A percentile compares a stretch with the other conserved stretches of the same genome.
Conservation (phyloP, 2,797 vertebrate species). For the Fistularia commersonii region DNA sequence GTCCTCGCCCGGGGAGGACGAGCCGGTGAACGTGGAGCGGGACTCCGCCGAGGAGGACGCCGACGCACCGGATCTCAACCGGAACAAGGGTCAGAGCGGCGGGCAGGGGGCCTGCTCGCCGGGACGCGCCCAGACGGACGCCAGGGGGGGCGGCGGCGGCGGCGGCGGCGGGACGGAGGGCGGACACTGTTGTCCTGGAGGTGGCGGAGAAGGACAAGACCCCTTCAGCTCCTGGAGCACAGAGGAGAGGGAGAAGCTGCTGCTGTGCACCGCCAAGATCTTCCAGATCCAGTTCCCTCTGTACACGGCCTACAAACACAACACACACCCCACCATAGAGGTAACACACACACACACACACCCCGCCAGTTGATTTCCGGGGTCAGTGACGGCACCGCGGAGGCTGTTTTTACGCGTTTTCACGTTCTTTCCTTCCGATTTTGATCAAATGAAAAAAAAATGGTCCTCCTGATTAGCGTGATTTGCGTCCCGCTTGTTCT, state of each 20-base stretch:
- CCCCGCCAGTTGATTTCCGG: not conserved
- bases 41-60: slow-evolving; percentile 85
- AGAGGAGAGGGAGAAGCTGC: slow-evolving; percentile 94
- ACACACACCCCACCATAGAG: slow-evolving; percentile 98
- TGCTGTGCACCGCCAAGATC: slow-evolving; percentile 97
- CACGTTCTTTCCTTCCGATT: too few relatives aligned
- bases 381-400: too few relatives aligned
- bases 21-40: slow-evolving; percentile 88
- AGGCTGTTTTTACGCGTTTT: too few relatives aligned
- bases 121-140: slow-evolving; percentile 74
- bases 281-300: slow-evolving; percentile 99
- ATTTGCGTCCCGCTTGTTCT: too few relatives aligned
- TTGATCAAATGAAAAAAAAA: too few relatives aligned
- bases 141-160: slow-evolving; percentile 46
- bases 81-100: slow-evolving; percentile 59
- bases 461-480: not conserved
- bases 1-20: slow-evolving; percentile 80
- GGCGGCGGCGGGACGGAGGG: too few relatives aligned
- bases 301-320: slow-evolving; percentile 99
- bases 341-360: slow-evolving; percentile 56
- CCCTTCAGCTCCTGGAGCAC: slow-evolving; percentile 89
- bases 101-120: slow-evolving; percentile 54
- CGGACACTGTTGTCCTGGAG: too few relatives aligned
- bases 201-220: slow-evolving; percentile 74
- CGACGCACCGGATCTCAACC: slow-evolving; percentile 59